A percentile compares a stretch with the other conserved stretches of the same genome.
Evolutionary conservation across 2,797 vertebrate species (phyloP).

Genomic region (Ptychadena robeensis): DNA sequence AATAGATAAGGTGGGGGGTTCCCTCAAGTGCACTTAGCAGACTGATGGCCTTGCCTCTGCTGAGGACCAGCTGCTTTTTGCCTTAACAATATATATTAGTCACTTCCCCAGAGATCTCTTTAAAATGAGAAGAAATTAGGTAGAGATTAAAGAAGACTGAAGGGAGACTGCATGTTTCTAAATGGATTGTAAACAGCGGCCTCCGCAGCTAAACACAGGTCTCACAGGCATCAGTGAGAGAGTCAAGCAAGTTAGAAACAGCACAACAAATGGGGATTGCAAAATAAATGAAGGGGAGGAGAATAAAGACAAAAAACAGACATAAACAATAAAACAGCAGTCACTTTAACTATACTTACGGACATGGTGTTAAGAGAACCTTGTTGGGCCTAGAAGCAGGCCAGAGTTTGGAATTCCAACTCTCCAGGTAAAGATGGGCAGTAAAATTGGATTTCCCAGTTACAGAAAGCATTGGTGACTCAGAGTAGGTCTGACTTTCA

Average conservation of each 20-base stretch:
- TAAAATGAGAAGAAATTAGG: constrained; percentile 23
- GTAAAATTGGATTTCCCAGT: constrained; percentile 74
- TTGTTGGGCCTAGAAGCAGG: constrained; percentile 82
- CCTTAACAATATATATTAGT: constrained; percentile 80
- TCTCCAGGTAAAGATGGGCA: constrained; percentile 77
- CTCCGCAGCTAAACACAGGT: constrained; percentile 77
- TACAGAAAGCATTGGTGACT: constrained; percentile 73
- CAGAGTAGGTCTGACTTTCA: constrained; percentile 77
- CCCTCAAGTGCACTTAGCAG: constrained; percentile 83
- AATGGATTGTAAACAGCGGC: constrained; percentile 79
- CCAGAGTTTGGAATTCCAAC: constrained; percentile 82
- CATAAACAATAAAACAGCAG: constrained; percentile 78
- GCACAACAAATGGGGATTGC: constrained; percentile 72
- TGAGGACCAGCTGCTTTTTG: constrained; percentile 80
- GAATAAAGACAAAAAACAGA: constrained; percentile 73
- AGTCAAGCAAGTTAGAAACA: constrained; percentile 80
- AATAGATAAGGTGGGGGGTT: background rate
- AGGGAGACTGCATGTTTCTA: constrained; percentile 71
- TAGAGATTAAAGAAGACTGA: constrained; percentile 26
- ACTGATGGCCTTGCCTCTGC: constrained; percentile 79
- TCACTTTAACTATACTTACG: constrained; percentile 96
- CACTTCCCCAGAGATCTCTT: constrained; percentile 70
- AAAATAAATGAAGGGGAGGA: constrained; percentile 67
- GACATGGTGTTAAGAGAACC: constrained; percentile 86
- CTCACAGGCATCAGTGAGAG: constrained; percentile 82